phyloP scores from a whole-genome alignment of 64 coral and sea anemone genomes.

The Actinia equina region DNA sequence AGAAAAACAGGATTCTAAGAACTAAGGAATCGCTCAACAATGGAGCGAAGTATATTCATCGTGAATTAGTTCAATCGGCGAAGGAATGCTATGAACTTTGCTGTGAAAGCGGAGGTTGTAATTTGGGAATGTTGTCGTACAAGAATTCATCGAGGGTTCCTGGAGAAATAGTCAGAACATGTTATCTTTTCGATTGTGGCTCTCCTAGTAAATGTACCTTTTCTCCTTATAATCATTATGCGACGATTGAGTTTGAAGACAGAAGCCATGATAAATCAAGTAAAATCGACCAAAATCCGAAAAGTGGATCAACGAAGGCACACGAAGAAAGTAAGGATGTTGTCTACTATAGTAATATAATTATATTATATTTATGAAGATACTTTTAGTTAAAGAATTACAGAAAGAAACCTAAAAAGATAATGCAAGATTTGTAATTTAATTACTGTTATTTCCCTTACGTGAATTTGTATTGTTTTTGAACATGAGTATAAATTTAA shows the following conservation, averaged over 20 bases:
- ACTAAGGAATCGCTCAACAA: conserved; percentile 36
- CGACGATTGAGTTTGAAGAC: conserved; percentile 57
- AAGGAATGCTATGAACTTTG: conserved; percentile 57
- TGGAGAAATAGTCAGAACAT: conserved; percentile 15
- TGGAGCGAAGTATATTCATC: conserved; percentile 34
- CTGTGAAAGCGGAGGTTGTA: conserved; percentile 25
- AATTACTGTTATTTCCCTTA: no score
- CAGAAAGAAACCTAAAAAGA: background rate
- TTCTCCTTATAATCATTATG: conserved; percentile 49
- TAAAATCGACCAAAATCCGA: conserved; percentile 11
- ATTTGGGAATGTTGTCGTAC: conserved; percentile 49
- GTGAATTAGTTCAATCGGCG: background rate
- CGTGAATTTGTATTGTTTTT: no score
- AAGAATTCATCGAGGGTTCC: conserved; percentile 9
- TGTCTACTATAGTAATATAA: background rate
- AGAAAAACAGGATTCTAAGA: conserved; percentile 50
- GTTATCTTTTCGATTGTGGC: conserved; percentile 58
- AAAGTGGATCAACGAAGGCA: background rate
- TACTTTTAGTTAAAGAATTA: background rate
- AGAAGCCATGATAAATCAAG: background rate
- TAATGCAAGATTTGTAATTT: background rate
- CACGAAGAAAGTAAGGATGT: background rate
- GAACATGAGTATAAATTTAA: no score
- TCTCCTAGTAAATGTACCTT: conserved; percentile 43
- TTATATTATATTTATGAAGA: background rate